Evolutionary conservation across 2,888 invertebrate genomes (phyloP).

Genomic region (Lydus trimaculatus): DNA sequence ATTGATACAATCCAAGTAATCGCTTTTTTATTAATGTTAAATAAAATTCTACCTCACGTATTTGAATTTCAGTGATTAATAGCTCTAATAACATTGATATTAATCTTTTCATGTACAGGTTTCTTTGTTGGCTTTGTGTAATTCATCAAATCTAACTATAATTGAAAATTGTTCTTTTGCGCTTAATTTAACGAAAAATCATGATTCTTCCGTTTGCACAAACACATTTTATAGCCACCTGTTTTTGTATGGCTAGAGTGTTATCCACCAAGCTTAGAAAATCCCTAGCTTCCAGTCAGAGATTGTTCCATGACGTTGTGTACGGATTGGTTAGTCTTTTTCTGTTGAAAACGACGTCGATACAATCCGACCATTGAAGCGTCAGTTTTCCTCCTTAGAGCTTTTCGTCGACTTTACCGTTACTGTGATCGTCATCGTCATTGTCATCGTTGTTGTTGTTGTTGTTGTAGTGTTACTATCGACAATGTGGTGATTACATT

Average conservation of each 20-base stretch:
- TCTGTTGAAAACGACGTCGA: not conserved
- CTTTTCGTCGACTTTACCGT: not conserved
- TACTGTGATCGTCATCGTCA: not conserved
- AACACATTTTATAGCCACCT: not conserved
- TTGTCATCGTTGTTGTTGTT: constrained; percentile 13
- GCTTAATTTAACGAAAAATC: not conserved
- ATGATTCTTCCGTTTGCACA: not conserved
- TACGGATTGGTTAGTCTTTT: not conserved
- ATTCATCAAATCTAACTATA: not conserved
- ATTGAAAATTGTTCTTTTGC: not conserved
- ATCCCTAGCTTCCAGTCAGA: not conserved
- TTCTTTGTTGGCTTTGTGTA: not conserved
- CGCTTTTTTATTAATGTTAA: not conserved
- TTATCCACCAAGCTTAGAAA: not conserved
- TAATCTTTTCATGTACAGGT: not conserved
- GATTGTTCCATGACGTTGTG: not conserved
- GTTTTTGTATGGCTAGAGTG: not conserved
- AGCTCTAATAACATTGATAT: not conserved
- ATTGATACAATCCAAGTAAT: not conserved
- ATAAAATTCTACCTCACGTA: not conserved
- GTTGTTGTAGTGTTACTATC: constrained; percentile 26
- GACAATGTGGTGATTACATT: constrained; percentile 55
- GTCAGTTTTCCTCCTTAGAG: not conserved
- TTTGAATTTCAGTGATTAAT: not conserved
- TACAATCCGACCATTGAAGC: not conserved